phyloP scores from a whole-genome alignment of 2,888 invertebrate species.

The Gisinianus flammeolus region DNA sequence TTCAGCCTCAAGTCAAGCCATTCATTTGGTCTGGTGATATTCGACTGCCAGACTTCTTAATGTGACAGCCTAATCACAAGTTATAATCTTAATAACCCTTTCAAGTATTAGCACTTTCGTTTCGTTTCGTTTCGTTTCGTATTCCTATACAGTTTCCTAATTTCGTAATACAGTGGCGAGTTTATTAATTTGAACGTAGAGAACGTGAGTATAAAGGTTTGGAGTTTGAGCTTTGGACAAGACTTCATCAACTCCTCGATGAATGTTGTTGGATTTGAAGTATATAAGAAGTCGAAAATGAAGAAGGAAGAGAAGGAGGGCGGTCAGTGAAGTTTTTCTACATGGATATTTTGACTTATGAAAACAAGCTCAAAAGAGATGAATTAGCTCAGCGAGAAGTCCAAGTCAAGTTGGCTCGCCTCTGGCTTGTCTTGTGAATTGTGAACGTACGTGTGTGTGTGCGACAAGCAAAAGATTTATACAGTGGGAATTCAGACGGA shows the following conservation, averaged over 20 bases:
- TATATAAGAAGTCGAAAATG: not conserved
- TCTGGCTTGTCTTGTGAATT: not conserved
- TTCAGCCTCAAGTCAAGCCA: not conserved
- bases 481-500: conserved; percentile 43
- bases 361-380: conserved; percentile 26
- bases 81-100: conserved; percentile 24
- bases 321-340: not conserved
- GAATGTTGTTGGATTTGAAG: not conserved
- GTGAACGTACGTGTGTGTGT: conserved; percentile 37
- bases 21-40: not conserved
- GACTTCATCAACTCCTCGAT: not conserved
- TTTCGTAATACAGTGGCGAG: conserved; percentile 34
- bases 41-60: conserved; percentile 14
- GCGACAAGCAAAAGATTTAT: conserved; percentile 48
- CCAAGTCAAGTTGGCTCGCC: not conserved
- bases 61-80: conserved; percentile 32
- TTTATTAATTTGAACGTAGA: conserved; percentile 31
- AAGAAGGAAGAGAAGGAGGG: conserved; percentile 7
- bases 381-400: conserved; percentile 38
- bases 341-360: conserved; percentile 20
- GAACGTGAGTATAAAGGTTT: not conserved
- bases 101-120: conserved; percentile 20
- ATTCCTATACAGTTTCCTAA: not conserved
- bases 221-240: not conserved
- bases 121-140: not conserved